These are phyloP conservation scores for Microtus montanus DNA, from an alignment of 2,113 vertebrate genomes.

Conservation along the genomic window DNA sequence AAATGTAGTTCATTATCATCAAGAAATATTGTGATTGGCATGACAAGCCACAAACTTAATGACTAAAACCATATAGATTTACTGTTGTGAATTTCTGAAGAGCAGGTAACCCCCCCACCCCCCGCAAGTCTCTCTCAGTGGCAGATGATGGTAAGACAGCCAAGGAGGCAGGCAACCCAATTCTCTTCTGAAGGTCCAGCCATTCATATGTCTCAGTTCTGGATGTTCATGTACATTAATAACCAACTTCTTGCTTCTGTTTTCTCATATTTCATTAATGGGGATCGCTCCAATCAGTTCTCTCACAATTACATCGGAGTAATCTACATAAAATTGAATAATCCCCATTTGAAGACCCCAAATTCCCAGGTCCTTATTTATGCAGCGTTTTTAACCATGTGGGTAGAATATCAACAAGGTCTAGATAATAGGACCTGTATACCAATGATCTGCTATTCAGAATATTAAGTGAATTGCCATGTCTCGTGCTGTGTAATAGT, in stretches of 20 bases:
- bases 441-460: background rate
- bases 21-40: background rate
- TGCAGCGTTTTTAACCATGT: background rate
- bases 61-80: background rate
- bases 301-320: background rate
- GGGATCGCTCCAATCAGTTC: background rate
- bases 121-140: no score
- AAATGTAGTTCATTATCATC: no score
- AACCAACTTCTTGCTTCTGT: no score
- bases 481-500: background rate
- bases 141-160: no score
- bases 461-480: background rate
- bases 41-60: background rate
- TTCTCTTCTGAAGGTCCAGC: no score
- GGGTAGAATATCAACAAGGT: no score
- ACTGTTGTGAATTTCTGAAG: background rate
- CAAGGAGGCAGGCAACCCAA: no score
- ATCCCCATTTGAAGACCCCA: background rate
- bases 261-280: background rate
- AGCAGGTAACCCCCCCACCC: fast-evolving
- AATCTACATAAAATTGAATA: background rate
- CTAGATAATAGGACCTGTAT: background rate
- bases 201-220: no score
- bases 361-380: background rate
- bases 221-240: no score